Evolutionary conservation across 2,888 invertebrate genomes (phyloP), one percentile per base, ranked within the genome.

Genomic region (Scaeva pyrastri): DNA sequence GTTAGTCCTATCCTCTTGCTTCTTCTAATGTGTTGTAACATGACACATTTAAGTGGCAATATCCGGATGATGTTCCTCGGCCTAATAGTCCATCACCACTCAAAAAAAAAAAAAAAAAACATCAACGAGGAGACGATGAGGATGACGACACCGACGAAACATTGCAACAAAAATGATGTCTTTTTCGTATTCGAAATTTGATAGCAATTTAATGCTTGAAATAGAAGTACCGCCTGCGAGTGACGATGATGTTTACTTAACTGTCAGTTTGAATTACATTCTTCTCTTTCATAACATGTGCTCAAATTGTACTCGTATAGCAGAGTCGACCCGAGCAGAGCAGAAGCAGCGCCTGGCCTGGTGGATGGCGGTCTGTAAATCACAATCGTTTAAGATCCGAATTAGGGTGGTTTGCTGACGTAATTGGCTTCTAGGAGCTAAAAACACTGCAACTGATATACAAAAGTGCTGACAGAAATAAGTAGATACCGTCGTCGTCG

Each of bases 121-220:
- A n/a, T n/a, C n/a, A n/a, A n/a, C n/a, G n/a, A n/a, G n/a, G n/a
- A n/a, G n/a, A n/a, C n/a, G n/a, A n/a, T n/a, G n/a, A n/a, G n/a
- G n/a, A n/a, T n/a, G n/a, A 16, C 23, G 41, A 62, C 23, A 10
- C 21, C 5, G 7, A 1, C 55, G 45, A 5, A 10, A 4, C 3
- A 16, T 19, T 58, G 19, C 21, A 43, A 1, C 48, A 19, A 26
- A 62, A 43, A 23, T 43, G n/a, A 26, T 26, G 23, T 64, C 11
- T 64, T 73, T 73, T 64, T 71, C 14, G 55, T 73, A 75, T 87
- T 87, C 90, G 92, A 90, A 92, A 92, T 92, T 88, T 88, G 91
- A 92, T 90, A 90, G 89, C 87, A 83, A 90, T 90, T 91, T 91
- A 89, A 91, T 91, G 91, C 90, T 88, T 90, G 89, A 90, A 89